Base-by-base conservation (phyloP, 2,113 vertebrate species). In the Ornithorhynchus anatinus region DNA sequence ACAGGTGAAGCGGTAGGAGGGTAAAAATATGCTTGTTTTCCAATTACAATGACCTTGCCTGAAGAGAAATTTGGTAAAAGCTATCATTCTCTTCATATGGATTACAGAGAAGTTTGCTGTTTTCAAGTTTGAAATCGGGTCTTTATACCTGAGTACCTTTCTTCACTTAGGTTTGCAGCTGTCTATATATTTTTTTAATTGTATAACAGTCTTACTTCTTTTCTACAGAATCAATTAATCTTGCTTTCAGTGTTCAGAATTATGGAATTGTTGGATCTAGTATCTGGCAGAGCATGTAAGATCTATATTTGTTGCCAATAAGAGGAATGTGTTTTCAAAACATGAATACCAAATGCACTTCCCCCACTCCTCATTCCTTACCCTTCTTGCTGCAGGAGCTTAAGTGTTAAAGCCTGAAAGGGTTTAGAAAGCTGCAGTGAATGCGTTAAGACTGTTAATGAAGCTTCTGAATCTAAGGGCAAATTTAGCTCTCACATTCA, bases 361-460 rank as follows among this genome's bases (percentile, higher is more conserved):
- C 33, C 80, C 69, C 60, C 54, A 85, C 86, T 57, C 63, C 33
- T 82, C 69, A 59, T 57, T 44, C 63, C 76, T 63, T 65, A 54
- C 75, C 50, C 53, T 31, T 43, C 42, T 56, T 72, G 64, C 32
- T 1, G 0, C 82, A 78, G 89, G 74, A 84, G 59, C 67, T 87
- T 88, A 91, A 93, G 92, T 88, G 89, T 91, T 93, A 93, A 94
- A 92, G 88, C 88, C 86, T 91, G 85, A 82, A 88, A 91, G 86
- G 80, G 82, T 79, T 90, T 85, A 75, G 92, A 90, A 91, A 86
- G 88, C 86, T 90, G 75, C 84, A 89, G 89, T 77, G 87, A 88
- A 92, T 91, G 90, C 91, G 89, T 93, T 89, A 89, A 90, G 92
- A 93, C 89, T 94, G 89, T 92, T 95, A 95, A 94, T 93, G 92